A percentile compares a stretch with the other conserved stretches of the same genome.
These are phyloP conservation scores for Steinernema khuongi DNA, from an alignment of 1,140 invertebrate genomes.

Conservation along the genomic window DNA sequence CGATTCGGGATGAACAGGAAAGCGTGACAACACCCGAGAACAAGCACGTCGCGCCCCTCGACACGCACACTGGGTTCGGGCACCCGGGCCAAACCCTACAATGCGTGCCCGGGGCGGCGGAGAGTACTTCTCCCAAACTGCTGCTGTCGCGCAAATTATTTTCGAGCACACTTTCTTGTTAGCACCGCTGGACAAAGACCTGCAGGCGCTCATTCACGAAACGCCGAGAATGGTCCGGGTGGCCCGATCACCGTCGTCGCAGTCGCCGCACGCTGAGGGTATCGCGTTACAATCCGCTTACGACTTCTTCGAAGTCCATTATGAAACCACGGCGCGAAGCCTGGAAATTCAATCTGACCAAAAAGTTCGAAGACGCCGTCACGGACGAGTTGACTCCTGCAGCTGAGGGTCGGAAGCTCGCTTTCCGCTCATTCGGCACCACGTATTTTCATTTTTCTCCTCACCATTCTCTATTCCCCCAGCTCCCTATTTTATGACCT, in stretches of 20 bases:
- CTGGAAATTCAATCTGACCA: conserved; percentile 1
- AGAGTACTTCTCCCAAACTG: not conserved
- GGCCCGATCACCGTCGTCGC: not conserved
- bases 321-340: not conserved
- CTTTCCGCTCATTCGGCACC: no score
- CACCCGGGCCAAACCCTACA: not conserved
- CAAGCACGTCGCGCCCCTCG: no score
- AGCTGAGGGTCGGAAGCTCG: no score
- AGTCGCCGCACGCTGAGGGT: not conserved
- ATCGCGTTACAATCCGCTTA: conserved; percentile 12
- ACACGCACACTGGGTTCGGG: not conserved
- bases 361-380: not conserved
- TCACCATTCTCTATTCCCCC: not conserved
- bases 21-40: not conserved
- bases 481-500: not conserved
- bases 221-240: not conserved
- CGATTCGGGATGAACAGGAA: not conserved
- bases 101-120: not conserved
- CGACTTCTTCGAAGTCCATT: not conserved
- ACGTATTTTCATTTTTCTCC: not conserved
- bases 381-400: no score
- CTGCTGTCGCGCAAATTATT: not conserved
- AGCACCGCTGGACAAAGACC: not conserved
- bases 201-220: not conserved
- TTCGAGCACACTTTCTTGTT: not conserved